phyloP scores from a whole-genome alignment of 2,113 vertebrate species.

The Apistogramma diplotaenia region DNA sequence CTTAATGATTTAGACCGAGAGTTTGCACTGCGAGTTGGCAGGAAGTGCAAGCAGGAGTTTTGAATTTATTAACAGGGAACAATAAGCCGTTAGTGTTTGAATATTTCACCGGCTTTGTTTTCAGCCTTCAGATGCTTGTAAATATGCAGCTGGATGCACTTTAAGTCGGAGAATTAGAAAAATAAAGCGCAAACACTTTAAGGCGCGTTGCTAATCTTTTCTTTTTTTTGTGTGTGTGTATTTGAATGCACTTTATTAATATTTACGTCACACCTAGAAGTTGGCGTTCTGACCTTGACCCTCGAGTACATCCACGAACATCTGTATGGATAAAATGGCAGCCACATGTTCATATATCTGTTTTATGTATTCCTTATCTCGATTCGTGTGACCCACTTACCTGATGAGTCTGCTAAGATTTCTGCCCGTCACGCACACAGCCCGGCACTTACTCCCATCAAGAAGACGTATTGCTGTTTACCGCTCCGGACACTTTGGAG shows the following conservation, averaged over 20 bases:
- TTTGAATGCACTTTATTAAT: not conserved
- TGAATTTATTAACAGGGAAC: constrained; percentile 32
- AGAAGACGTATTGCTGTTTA: constrained; percentile 38
- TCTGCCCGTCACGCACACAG: not conserved
- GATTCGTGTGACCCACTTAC: not conserved
- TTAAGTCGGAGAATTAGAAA: not conserved
- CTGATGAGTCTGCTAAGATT: not conserved
- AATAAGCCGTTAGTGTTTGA: constrained; percentile 17
- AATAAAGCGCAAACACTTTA: not conserved
- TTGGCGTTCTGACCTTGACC: not conserved
- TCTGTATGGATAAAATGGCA: not conserved
- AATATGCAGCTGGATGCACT: not conserved
- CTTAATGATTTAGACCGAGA: constrained; percentile 24
- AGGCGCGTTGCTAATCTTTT: not conserved
- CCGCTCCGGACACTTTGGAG: constrained; percentile 26
- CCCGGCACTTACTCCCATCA: constrained; percentile 6
- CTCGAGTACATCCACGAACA: not conserved
- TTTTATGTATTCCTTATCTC: not conserved
- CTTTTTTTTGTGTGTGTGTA: not conserved
- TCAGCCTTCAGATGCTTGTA: not conserved
- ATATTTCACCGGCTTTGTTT: constrained; percentile 62
- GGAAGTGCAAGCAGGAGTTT: constrained; percentile 6
- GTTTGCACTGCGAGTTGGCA: constrained; percentile 11
- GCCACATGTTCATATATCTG: not conserved
- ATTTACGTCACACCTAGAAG: not conserved